Conservation (phyloP, 2,113 vertebrate genomes). For the Climacteris rufus region DNA sequence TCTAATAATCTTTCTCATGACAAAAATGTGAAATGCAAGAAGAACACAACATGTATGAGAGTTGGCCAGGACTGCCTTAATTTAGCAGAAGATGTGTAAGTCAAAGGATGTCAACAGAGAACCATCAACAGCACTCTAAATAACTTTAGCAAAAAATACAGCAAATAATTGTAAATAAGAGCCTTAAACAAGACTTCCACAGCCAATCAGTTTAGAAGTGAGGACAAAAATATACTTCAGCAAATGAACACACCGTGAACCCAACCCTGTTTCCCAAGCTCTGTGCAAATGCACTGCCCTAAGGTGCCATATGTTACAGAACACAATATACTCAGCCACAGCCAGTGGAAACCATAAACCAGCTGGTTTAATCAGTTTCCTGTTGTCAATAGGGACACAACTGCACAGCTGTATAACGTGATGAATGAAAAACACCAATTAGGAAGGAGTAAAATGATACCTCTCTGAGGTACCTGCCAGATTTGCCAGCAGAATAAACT, state of each 20-base stretch:
- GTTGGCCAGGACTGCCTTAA: not conserved
- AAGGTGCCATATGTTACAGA: conserved; percentile 27
- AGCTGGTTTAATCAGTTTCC: conserved; percentile 37
- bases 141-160: not conserved
- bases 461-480: not conserved
- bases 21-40: not conserved
- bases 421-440: not conserved
- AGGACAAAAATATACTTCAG: not conserved
- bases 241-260: not conserved
- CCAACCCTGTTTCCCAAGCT: not conserved
- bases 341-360: conserved; percentile 30
- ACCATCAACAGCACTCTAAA: not conserved
- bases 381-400: not conserved
- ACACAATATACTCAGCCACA: not conserved
- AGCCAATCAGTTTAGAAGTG: not conserved
- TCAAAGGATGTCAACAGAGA: not conserved
- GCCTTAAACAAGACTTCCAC: not conserved
- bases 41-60: not conserved
- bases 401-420: not conserved
- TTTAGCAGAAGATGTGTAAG: not conserved
- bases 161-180: not conserved
- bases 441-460: not conserved
- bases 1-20: not conserved
- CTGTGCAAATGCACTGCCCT: not conserved
- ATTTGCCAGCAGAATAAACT: not conserved